Base-by-base conservation (phyloP, 1,140 invertebrate genomes). In the Eriosoma lanigerum region DNA sequence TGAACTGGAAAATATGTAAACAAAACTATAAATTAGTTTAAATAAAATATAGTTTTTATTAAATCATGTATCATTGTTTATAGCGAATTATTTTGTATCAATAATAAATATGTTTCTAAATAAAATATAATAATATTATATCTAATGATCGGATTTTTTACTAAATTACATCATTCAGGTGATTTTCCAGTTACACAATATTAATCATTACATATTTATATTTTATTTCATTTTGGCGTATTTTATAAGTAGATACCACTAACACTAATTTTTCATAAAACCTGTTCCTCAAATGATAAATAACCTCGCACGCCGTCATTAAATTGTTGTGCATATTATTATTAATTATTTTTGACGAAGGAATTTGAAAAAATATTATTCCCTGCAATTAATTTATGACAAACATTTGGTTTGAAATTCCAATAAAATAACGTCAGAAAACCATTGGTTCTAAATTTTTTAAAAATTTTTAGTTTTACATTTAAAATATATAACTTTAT, bases 201-300 rank as follows among this genome's bases (percentile, higher is more conserved):
- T 21, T 56, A 56, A 21, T 21, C 29, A 68, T 24, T 24, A n/a
- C n/a, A 5, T 66, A 44, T 68, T 24, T n/a, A 46, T 21, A 46
- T 46, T 0, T 44, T 64, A 64, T 60, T 60, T 60, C 6, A 26
- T 17, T 64, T 38, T 13, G 19, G 15, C 15, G 19, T 58, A 52
- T 32, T 38, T 12, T 29, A 10, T 64, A 10, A 38, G 62, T 29
- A 60, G 21, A 64, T 64, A 1, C n/a, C n/a, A n/a, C n/a, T n/a
- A n/a, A n/a, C n/a, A n/a, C n/a, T n/a, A 64, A 64, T 38, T 64
- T 29, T 64, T 64, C 29, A 24, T 68, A 13, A 5, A 44, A 68
- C 64, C 64, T 68, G 64, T 68, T 68, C 44, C 64, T 8, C 21
- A n/a, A 66, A 66, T 44, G 21, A 46, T 12, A n/a, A 68, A 24